A percentile compares a stretch with the other conserved stretches of the same genome.
Evolutionary conservation across 2,888 invertebrate species (phyloP).

Genomic region (Mechanitis mazaeus): DNA sequence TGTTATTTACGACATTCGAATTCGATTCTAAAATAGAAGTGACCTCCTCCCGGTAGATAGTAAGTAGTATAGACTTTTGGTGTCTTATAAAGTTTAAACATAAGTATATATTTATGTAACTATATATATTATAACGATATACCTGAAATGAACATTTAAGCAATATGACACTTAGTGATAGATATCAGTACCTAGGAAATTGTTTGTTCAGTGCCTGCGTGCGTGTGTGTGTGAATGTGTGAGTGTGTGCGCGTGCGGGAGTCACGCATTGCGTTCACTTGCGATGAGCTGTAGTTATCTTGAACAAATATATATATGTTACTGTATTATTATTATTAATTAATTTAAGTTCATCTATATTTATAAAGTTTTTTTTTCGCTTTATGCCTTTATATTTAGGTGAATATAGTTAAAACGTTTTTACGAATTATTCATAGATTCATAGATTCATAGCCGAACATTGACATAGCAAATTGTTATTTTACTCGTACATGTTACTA

Average conservation of each 20-base stretch:
- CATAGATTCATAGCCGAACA: constrained; percentile 13
- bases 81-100: constrained; percentile 11
- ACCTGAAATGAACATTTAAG: constrained; percentile 18
- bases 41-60: constrained; percentile 10
- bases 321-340: constrained; percentile 7
- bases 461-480: constrained; percentile 14
- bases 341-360: constrained; percentile 12
- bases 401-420: constrained; percentile 3
- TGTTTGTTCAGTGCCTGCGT: constrained; percentile 6
- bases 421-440: constrained; percentile 3
- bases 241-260: background rate
- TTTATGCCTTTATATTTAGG: constrained; percentile 8
- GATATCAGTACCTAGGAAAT: background rate
- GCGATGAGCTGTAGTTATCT: constrained; percentile 2
- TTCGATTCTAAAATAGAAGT: constrained; percentile 10
- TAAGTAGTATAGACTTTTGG: constrained; percentile 10
- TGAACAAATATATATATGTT: constrained; percentile 7
- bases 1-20: constrained; percentile 12
- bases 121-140: constrained; percentile 4
- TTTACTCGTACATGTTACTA: constrained; percentile 8
- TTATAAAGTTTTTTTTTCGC: constrained; percentile 11
- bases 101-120: constrained; percentile 2
- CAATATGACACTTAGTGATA: constrained; percentile 22
- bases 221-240: background rate
- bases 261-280: background rate